A percentile compares a stretch with the other conserved stretches of the same genome.
These are phyloP conservation scores for Campoplex nolae DNA, from an alignment of 2,888 invertebrate genomes.

Conservation along the genomic window DNA sequence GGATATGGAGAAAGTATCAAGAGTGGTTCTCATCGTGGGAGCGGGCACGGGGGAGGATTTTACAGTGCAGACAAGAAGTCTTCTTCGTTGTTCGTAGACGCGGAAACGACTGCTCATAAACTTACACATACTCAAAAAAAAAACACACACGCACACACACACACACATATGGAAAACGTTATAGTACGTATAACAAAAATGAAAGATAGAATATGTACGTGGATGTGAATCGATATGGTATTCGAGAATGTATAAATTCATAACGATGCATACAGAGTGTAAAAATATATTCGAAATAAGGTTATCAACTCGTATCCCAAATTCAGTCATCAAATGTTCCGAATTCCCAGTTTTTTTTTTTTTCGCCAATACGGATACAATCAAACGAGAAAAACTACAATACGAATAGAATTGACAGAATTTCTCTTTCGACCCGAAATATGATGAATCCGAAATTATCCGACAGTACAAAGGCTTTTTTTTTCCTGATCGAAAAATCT, in stretches of 20 bases:
- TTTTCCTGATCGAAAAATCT: not conserved
- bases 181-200: not conserved
- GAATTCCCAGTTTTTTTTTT: not conserved
- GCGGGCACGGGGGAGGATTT: constrained; percentile 40
- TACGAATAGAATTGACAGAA: not conserved
- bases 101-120: constrained; percentile 56
- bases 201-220: not conserved
- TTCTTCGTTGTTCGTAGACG: constrained; percentile 64
- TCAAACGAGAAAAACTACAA: not conserved
- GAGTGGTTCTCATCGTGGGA: constrained; percentile 24
- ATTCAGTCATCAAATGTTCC: not conserved
- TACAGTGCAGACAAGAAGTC: constrained; percentile 59
- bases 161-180: not conserved
- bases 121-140: not conserved
- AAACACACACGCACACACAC: not conserved
- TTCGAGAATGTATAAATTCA: constrained; percentile 31
- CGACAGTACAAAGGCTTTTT: not conserved
- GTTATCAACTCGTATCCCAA: constrained; percentile 13
- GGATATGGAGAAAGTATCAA: constrained; percentile 53
- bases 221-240: constrained; percentile 27
- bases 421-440: not conserved
- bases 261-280: constrained; percentile 35
- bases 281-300: not conserved
- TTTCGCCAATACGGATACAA: not conserved
- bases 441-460: not conserved